Evolutionary conservation across 1,140 invertebrate genomes (phyloP), one percentile per base, ranked within the genome.

Genomic region (Antheraea mylitta): DNA sequence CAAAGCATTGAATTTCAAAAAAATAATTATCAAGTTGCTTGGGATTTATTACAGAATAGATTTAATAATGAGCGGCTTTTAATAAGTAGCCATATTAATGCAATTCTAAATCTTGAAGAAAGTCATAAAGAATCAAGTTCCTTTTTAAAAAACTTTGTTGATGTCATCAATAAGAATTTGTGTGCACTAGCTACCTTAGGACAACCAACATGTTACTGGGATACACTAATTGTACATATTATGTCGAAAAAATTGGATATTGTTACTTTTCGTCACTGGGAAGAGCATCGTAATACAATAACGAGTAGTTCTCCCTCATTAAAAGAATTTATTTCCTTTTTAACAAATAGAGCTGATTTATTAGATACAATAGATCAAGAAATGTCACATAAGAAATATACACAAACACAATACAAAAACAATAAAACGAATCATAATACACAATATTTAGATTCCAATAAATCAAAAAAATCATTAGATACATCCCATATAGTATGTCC

Each of bases 1-100:
- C 59, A 71, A 11, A 68, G 58, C 36, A 61, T 79, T 37, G 75
- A 77, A n/a, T 75, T 79, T 66, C 66, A 13, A 0, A 0, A 37
- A 4, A 67, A 77, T 36, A 78, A 81, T 64, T 81, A 78, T 67
- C 11, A 64, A 2, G 11, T 58, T 18, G 77, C 77, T 11, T 81
- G 76, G 79, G 58, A 8, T 70, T n/a, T 79, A 58, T 48, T 81
- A 11, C 73, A 66, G 37, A 18, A 71, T 10, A 22, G 79, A 2
- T 80, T 67, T 36, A 59, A 76, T 22, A 78, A 80, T 37, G 72
- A 76, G 18, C 53, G 69, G 3, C 13, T 76, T 10, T 37, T 80
- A n/a, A 61, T 78, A 4, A 74, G 76, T 64, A 71, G 77, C 66
- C 77, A 79, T 37, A 45, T 81, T 1, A 61, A 67, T 42, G n/a